Conservation (phyloP, 2,888 invertebrate genomes). For the Eucriotettix oculatus region DNA sequence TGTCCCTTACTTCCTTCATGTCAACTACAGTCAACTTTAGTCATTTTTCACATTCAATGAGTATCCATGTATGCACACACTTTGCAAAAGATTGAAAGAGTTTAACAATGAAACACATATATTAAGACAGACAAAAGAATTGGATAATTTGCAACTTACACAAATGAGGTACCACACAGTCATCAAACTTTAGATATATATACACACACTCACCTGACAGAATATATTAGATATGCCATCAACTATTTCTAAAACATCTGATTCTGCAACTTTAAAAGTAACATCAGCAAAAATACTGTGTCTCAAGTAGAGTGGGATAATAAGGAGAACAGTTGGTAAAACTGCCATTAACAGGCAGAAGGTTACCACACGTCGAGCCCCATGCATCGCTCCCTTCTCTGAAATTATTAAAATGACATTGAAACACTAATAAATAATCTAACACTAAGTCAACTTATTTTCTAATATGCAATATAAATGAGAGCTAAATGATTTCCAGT, state of each 20-base stretch:
- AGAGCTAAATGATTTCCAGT: too few species aligned
- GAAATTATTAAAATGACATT: neutral
- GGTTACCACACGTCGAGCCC: slow-evolving; percentile 56
- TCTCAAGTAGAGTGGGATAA: slow-evolving; percentile 59
- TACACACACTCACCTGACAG: slow-evolving; percentile 38
- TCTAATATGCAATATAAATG: neutral
- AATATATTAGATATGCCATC: slow-evolving; percentile 71
- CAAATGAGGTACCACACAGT: too few species aligned
- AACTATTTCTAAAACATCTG: slow-evolving; percentile 66
- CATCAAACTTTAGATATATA: too few species aligned
- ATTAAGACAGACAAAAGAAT: too few species aligned
- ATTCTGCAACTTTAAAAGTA: slow-evolving; percentile 61
- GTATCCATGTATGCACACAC: too few species aligned
- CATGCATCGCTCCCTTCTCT: slow-evolving; percentile 47
- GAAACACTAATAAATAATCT: neutral
- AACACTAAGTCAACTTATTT: neutral
- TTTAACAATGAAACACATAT: too few species aligned
- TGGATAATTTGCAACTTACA: too few species aligned
- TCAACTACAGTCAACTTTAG: too few species aligned
- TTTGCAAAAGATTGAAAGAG: too few species aligned
- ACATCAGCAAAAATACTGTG: slow-evolving; percentile 63
- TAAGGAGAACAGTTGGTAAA: slow-evolving; percentile 55
- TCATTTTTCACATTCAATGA: too few species aligned
- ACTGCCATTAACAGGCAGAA: slow-evolving; percentile 64
- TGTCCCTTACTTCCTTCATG: too few species aligned